These are phyloP conservation scores for Melanotaenia parkinsoni DNA, from an alignment of 2,797 vertebrate genomes.

Conservation along the genomic window DNA sequence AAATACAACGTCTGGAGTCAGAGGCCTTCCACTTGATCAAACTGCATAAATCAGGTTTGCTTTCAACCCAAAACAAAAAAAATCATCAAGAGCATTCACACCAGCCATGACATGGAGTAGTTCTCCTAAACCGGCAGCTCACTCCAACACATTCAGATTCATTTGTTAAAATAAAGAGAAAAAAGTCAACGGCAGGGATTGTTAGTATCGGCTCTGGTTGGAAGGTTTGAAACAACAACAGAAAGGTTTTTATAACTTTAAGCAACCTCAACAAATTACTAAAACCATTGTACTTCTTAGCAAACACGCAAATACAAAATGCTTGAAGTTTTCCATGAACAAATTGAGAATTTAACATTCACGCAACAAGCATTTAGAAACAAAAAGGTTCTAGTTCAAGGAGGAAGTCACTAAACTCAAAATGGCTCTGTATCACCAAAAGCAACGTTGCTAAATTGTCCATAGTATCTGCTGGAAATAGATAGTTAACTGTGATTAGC, in stretches of 20 bases:
- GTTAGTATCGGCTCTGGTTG: slow-evolving; percentile 44
- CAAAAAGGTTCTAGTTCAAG: slow-evolving; percentile 24
- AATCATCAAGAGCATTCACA: slow-evolving; percentile 24
- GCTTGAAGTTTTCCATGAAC: slow-evolving; percentile 19
- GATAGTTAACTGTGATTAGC: slow-evolving; percentile 27
- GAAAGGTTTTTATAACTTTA: slow-evolving; percentile 20
- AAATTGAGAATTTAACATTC: slow-evolving; percentile 28
- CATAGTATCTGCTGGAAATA: slow-evolving; percentile 24
- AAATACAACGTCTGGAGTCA: slow-evolving; percentile 66
- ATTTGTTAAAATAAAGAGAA: slow-evolving; percentile 22
- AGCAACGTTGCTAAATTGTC: slow-evolving; percentile 24
- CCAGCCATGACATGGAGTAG: slow-evolving; percentile 6
- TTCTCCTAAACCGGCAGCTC: slow-evolving; percentile 6
- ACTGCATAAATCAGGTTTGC: slow-evolving; percentile 59
- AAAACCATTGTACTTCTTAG: slow-evolving; percentile 13
- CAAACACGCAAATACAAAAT: slow-evolving; percentile 46
- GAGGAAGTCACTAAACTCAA: slow-evolving; percentile 29
- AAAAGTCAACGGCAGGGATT: slow-evolving; percentile 25
- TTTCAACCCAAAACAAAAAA: slow-evolving; percentile 25
- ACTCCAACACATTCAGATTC: slow-evolving; percentile 26
- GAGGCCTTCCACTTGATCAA: slow-evolving; percentile 36
- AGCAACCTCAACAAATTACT: slow-evolving; percentile 20
- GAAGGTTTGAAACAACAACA: slow-evolving; percentile 11
- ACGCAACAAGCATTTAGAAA: slow-evolving; percentile 5
- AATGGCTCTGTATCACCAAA: slow-evolving; percentile 22